Evolutionary conservation across 1,140 invertebrate genomes (phyloP), one percentile per base, ranked within the genome.

Genomic region (Rhagoletis zephyria): DNA sequence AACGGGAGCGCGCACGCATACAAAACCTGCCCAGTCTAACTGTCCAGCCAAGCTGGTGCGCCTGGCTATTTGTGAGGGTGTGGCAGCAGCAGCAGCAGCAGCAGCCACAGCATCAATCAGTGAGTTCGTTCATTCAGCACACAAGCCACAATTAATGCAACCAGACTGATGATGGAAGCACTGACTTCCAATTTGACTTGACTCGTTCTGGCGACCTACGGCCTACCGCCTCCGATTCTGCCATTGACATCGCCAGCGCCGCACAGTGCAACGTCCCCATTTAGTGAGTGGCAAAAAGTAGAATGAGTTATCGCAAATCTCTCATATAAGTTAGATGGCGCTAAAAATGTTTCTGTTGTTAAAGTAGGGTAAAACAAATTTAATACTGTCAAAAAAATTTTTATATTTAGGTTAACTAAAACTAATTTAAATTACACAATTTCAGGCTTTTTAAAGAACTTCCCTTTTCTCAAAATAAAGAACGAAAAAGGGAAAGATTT

Each of bases 111-210:
- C 74, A 81, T 51, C 48, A 81, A 81, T 81, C 74, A 81, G 74
- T 81, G 74, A 51, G 48, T 42, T n/a, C 48, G 74, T 81, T 45
- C 16, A 16, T 42, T n/a, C 48, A 81, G 48, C 74, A 81, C 74
- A 59, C 74, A 81, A 56, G 74, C 74, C 74, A 59, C n/a, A 81
- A 81, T 81, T 81, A 81, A 81, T 56, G 74, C 48, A 81, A 19
- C n/a, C n/a, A 4, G 7, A 14, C 48, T 19, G 45, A 3, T 1
- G n/a, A 56, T 48, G 56, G 56, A 81, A 48, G 74, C 74, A 42
- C 74, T 56, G 45, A 16, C 45, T 42, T 45, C 16, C 12, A 63
- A 74, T 45, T 74, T 45, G 42, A 16, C 70, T 48, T 16, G 70
- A 48, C 70, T 42, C 12, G 64, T 40, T 19, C 12, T 45, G 51